A percentile compares a stretch with the other conserved stretches of the same genome.
Conservation (phyloP, 2,797 vertebrate species). For the Chaenodraco wilsoni region DNA sequence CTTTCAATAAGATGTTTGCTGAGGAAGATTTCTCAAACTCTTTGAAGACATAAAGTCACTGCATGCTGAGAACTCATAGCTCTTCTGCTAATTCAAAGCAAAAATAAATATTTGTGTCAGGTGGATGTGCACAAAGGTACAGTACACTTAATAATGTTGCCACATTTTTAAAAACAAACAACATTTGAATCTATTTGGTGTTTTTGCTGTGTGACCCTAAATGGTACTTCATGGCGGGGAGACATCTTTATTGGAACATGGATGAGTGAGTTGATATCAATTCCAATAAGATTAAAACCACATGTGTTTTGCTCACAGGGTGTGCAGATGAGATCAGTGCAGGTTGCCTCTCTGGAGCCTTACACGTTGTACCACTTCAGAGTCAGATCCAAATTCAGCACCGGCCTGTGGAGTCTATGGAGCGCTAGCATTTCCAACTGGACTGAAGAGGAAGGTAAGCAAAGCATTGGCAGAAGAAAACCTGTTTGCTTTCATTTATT, state of each 20-base stretch:
- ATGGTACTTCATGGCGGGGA: not conserved
- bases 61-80: not conserved
- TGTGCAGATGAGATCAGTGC: conserved; percentile 14
- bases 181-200: conserved; percentile 9
- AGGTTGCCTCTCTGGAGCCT: conserved; percentile 83
- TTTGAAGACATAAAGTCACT: conserved; percentile 11
- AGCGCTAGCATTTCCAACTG: conserved; percentile 35
- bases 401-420: conserved; percentile 91
- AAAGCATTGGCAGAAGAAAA: no score
- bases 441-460: conserved; percentile 89
- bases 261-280: not conserved
- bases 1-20: conserved; percentile 7
- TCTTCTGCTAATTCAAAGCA: conserved; percentile 50
- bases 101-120: conserved; percentile 40
- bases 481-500: no score
- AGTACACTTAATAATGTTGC: conserved; percentile 21
- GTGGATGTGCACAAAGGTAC: conserved; percentile 22
- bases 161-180: conserved; percentile 13
- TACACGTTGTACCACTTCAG: conserved; percentile 86
- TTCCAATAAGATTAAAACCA: not conserved
- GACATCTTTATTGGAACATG: not conserved
- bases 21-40: not conserved
- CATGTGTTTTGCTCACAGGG: conserved; percentile 30
- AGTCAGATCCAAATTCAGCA: conserved; percentile 83
- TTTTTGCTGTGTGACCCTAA: not conserved